Conservation (phyloP, 2,113 vertebrate genomes). For the Calidris pygmaea region DNA sequence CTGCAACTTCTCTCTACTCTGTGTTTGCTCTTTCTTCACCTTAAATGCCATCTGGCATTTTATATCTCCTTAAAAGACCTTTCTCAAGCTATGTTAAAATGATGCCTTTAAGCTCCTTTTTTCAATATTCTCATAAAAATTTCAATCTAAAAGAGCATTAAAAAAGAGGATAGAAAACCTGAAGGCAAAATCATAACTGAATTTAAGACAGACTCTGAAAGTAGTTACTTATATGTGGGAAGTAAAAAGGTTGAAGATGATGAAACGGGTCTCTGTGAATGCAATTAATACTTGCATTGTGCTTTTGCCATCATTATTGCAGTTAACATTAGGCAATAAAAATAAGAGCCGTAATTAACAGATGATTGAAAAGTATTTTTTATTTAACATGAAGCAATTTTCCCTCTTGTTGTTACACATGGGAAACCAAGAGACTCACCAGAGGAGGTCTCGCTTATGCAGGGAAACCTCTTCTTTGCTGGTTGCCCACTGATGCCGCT, state of each 20-base stretch:
- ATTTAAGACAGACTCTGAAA: background rate
- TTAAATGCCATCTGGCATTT: background rate
- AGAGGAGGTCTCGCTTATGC: background rate
- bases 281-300: background rate
- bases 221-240: background rate
- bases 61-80: background rate
- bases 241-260: background rate
- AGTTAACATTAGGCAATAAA: background rate
- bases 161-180: background rate
- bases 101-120: background rate
- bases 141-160: background rate
- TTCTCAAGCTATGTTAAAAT: background rate
- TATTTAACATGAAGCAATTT: background rate
- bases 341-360: background rate
- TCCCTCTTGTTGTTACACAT: background rate
- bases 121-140: background rate
- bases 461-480: background rate
- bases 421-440: background rate
- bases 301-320: background rate
- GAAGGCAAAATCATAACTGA: background rate
- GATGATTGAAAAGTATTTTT: background rate
- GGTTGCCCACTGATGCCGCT: rapidly evolving
- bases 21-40: background rate
- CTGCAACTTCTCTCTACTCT: background rate
- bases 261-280: background rate